Evolutionary conservation across 2,113 vertebrate genomes (phyloP).

Genomic region (Thermophis baileyi): DNA sequence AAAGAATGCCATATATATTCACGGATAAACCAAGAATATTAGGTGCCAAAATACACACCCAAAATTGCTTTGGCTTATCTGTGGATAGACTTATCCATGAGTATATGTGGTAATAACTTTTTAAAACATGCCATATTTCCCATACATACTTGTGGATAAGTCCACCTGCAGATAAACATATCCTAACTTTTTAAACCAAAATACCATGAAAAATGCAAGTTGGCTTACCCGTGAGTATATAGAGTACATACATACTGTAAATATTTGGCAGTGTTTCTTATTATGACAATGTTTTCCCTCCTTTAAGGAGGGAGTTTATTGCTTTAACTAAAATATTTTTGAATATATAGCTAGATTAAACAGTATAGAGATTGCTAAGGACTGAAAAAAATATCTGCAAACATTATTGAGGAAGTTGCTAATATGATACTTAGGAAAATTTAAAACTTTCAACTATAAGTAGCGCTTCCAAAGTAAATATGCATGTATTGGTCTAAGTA

Average conservation of each 20-base stretch:
- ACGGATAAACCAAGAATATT: not conserved
- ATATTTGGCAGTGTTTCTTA: constrained; percentile 19
- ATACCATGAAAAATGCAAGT: not conserved
- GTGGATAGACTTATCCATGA: not conserved
- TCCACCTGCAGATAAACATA: not conserved
- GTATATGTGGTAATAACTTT: not conserved
- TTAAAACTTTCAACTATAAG: not conserved
- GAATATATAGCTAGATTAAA: not conserved
- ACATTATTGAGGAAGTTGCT: not conserved
- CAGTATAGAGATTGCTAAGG: not conserved
- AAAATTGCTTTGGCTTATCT: not conserved
- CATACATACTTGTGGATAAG: not conserved
- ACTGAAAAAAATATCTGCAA: not conserved
- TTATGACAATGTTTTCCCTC: not conserved
- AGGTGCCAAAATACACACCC: not conserved
- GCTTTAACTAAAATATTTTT: constrained; percentile 7
- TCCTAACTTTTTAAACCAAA: not conserved
- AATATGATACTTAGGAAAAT: not conserved
- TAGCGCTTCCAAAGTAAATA: not conserved
- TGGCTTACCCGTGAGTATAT: not conserved
- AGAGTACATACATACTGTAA: not conserved
- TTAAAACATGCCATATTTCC: not conserved
- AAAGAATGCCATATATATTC: not conserved
- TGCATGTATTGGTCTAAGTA: not conserved
- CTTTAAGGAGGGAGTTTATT: not conserved